Conservation (phyloP, 1,140 invertebrate genomes). For the Lepidurus arcticus region DNA sequence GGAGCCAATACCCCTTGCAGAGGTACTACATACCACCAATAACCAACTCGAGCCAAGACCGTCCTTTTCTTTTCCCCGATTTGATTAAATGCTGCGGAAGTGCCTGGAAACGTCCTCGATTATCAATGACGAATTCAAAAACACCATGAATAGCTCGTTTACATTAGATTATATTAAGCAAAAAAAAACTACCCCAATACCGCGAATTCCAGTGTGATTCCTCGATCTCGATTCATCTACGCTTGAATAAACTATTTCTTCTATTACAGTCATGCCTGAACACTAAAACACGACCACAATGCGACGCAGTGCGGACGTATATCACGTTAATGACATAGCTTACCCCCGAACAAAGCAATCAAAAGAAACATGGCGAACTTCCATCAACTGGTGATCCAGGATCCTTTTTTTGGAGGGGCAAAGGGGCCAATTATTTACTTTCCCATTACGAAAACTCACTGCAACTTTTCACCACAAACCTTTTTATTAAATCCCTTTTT, state of each 20-base stretch:
- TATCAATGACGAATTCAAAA: no score
- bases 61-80: no score
- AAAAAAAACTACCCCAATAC: no score
- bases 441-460: no score
- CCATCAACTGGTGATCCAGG: neutral
- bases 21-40: neutral
- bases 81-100: no score
- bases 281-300: constrained; percentile 14
- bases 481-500: no score
- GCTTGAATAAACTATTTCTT: neutral
- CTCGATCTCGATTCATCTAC: neutral
- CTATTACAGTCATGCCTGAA: neutral
- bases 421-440: no score
- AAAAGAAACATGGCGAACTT: constrained; percentile 18
- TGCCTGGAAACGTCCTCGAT: no score
- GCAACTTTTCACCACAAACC: no score
- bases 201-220: neutral
- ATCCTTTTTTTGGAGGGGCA: neutral
- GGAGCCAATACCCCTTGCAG: neutral
- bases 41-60: neutral
- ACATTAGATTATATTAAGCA: no score
- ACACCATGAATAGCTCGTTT: no score
- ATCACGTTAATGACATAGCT: constrained; percentile 14
- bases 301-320: constrained; percentile 2
- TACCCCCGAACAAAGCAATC: neutral